Conservation (phyloP, 1,140 invertebrate species). For the Bombus cullumanus region DNA sequence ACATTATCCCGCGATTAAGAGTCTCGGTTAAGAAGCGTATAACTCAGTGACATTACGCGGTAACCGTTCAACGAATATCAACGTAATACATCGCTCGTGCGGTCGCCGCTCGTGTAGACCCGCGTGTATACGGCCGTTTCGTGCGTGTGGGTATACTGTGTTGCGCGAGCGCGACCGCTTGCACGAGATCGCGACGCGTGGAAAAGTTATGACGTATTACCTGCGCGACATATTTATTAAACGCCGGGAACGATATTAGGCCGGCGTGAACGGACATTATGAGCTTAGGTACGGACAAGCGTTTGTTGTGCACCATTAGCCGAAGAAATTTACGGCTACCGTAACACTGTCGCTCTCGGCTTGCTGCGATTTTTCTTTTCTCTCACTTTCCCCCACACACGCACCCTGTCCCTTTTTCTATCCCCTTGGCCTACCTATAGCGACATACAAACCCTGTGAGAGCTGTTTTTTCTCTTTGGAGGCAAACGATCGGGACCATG, state of each 20-base stretch:
- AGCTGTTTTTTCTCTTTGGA: background rate
- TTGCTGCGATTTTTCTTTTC: conserved; percentile 44
- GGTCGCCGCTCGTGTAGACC: background rate
- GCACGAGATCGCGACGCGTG: conserved; percentile 38
- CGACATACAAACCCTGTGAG: no score
- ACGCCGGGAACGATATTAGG: conserved; percentile 73
- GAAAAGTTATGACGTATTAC: conserved; percentile 72
- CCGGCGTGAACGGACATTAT: conserved; percentile 71
- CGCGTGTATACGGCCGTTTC: background rate
- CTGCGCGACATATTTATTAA: conserved; percentile 74
- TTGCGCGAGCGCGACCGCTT: background rate
- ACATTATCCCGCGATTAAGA: conserved; percentile 74
- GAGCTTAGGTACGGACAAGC: conserved; percentile 70
- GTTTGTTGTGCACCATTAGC: conserved; percentile 72
- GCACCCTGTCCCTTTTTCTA: background rate
- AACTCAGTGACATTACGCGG: conserved; percentile 64
- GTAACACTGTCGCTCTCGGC: conserved; percentile 50
- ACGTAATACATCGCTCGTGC: conserved; percentile 32
- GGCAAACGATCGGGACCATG: background rate
- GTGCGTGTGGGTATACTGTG: background rate
- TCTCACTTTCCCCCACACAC: background rate
- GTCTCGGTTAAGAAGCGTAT: conserved; percentile 67
- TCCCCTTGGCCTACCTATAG: background rate
- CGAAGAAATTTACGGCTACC: conserved; percentile 70
- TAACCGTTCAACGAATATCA: conserved; percentile 44